These are phyloP conservation scores for Colius striatus DNA, from an alignment of 2,113 vertebrate genomes.

Conservation along the genomic window DNA sequence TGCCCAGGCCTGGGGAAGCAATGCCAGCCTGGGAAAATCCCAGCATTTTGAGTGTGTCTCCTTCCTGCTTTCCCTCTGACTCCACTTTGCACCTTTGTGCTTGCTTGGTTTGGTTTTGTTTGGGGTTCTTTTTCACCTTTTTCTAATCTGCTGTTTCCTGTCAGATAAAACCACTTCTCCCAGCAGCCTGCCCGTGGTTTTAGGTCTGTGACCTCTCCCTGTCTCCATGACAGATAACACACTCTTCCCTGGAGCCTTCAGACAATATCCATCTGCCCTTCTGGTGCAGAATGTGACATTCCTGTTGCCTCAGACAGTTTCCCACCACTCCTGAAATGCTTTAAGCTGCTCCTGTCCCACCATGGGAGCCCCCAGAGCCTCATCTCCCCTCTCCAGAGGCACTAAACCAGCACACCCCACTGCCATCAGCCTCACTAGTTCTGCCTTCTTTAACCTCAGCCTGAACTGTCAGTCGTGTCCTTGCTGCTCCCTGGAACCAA, in stretches of 20 bases:
- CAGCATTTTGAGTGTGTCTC: neutral
- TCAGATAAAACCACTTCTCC: neutral
- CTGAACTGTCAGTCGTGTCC: fast-evolving
- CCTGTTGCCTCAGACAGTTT: fast-evolving
- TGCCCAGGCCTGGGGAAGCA: neutral
- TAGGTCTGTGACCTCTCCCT: neutral
- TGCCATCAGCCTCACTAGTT: neutral
- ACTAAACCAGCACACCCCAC: fast-evolving
- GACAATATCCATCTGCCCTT: neutral
- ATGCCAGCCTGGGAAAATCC: neutral
- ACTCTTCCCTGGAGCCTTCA: neutral
- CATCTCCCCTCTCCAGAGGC: neutral
- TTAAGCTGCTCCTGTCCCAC: neutral
- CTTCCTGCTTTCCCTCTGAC: neutral
- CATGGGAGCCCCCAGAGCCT: neutral
- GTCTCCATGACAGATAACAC: fast-evolving
- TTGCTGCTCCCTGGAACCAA: neutral
- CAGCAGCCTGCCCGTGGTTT: neutral
- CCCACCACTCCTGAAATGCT: neutral
- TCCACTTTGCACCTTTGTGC: neutral
- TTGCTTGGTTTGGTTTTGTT: neutral
- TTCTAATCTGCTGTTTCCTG: neutral
- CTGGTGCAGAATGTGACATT: neutral
- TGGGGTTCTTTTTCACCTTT: neutral
- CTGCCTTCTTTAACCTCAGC: neutral